These are phyloP conservation scores for Cephus rjabovi DNA, from an alignment of 2,888 invertebrate species.

Conservation along the genomic window DNA sequence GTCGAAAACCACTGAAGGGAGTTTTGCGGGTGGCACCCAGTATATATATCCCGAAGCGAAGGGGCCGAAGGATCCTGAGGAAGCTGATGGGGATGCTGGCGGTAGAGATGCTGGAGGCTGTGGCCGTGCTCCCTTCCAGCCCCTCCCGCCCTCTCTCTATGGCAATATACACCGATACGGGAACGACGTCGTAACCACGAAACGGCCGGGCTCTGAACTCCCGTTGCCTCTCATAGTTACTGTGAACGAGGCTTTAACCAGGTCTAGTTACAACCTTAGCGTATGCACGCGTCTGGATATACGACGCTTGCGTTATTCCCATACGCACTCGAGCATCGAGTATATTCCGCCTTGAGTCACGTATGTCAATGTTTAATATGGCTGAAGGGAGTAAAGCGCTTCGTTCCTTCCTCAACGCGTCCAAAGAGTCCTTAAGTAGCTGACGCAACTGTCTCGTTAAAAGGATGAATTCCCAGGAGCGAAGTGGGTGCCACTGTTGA, in stretches of 20 bases:
- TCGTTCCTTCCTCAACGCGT: background rate
- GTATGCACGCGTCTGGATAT: background rate
- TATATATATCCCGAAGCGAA: too few relatives aligned
- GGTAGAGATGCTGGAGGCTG: too few relatives aligned
- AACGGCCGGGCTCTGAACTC: slow-evolving; percentile 24
- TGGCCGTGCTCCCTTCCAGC: background rate
- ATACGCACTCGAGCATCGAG: background rate
- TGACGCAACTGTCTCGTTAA: background rate
- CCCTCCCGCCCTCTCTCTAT: slow-evolving; percentile 26
- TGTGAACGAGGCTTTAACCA: background rate
- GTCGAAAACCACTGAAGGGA: slow-evolving; percentile 30
- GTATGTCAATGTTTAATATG: background rate
- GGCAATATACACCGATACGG: slow-evolving; percentile 39
- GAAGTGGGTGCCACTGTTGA: background rate
- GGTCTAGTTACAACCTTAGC: background rate
- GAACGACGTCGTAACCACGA: slow-evolving; percentile 45
- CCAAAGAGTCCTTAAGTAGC: background rate
- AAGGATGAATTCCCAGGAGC: background rate
- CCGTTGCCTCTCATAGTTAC: background rate
- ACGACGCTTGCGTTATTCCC: background rate
- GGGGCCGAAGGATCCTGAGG: too few relatives aligned
- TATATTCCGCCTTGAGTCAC: background rate
- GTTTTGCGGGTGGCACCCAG: slow-evolving; percentile 20
- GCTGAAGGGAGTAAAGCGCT: background rate
- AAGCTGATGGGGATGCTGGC: too few relatives aligned